Evolutionary conservation across 2,113 vertebrate species (phyloP), one percentile per base, ranked within the genome.

Genomic region (Ceuthmochares aereus): DNA sequence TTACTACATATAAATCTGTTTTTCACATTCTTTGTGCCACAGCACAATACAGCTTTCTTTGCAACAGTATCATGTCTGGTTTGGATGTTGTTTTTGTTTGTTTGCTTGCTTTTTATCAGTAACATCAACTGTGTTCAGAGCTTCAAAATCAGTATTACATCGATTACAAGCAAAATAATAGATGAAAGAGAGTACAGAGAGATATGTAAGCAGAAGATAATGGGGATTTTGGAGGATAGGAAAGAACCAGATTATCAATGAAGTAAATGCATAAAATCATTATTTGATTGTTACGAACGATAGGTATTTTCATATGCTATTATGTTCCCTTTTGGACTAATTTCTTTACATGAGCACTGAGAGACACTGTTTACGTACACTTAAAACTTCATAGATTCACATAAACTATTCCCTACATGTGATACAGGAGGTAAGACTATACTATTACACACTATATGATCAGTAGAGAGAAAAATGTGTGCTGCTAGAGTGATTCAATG

Each of bases 21-120:
- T 42, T 73, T 88, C 23, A 58, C 18, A 21, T 76, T 8, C 19
- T 75, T 95, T 55, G 14, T 52, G 37, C 76, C 36, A 20, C 29
- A 13, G 17, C 47, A 68, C 8, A 42, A 18, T 36, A 27, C 16
- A 63, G 4, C 7, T 75, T 52, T 58, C 62, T 92, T 83, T 73
- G 14, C 27, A 69, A 1, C 13, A 68, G 2, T 5, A 27, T 77
- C 2, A 0, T 55, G 26, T 25, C 10, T 3, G 30, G 3, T 6
- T 37, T 47, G 3, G 11, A 29, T 25, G 23, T 23, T 51, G 4
- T 43, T 23, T 40, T 32, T 43, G 1, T n/a, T 76, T 37, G 3
- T 12, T 81, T 49, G 4, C 66, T 83, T 73, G 3, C 19, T 16
- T 45, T 76, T 23, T 67, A 29, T 22, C 36, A 77, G 49, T 13